Conservation (phyloP, 2,888 invertebrate species). For the Helleia helle region DNA sequence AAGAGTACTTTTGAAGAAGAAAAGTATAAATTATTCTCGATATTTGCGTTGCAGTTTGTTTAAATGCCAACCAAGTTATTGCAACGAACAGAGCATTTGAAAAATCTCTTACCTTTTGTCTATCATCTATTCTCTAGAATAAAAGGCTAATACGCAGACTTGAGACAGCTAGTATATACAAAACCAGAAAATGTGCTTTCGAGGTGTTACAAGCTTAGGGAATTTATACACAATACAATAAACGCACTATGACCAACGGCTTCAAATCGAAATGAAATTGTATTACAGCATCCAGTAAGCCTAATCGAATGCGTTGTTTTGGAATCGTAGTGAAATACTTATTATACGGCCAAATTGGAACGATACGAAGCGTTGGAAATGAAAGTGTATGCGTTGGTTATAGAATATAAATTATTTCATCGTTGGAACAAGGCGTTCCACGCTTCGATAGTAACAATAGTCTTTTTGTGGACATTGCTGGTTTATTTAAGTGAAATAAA, state of each 20-base stretch:
- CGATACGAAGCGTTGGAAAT: constrained; percentile 22
- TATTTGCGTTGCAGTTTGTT: too few relatives aligned
- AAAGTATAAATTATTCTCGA: too few relatives aligned
- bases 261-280: constrained; percentile 24
- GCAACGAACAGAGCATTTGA: too few relatives aligned
- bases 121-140: too few relatives aligned
- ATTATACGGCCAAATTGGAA: constrained; percentile 29
- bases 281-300: constrained; percentile 46
- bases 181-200: background rate
- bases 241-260: constrained; percentile 24
- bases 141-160: too few relatives aligned
- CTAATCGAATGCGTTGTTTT: constrained; percentile 47
- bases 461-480: constrained; percentile 67
- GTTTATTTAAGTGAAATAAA: constrained; percentile 73
- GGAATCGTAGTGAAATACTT: constrained; percentile 54
- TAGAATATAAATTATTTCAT: constrained; percentile 34
- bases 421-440: constrained; percentile 29
- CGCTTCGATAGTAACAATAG: constrained; percentile 43
- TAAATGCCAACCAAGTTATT: too few relatives aligned
- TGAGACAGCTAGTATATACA: too few relatives aligned
- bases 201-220: constrained; percentile 19
- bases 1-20: too few relatives aligned
- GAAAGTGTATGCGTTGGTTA: constrained; percentile 28
- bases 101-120: too few relatives aligned
- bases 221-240: constrained; percentile 21